Percentiles rank a stretch among this genome's conserved stretches.
phyloP scores from a whole-genome alignment of 2,113 vertebrate species.

The Cebidichthys violaceus region DNA sequence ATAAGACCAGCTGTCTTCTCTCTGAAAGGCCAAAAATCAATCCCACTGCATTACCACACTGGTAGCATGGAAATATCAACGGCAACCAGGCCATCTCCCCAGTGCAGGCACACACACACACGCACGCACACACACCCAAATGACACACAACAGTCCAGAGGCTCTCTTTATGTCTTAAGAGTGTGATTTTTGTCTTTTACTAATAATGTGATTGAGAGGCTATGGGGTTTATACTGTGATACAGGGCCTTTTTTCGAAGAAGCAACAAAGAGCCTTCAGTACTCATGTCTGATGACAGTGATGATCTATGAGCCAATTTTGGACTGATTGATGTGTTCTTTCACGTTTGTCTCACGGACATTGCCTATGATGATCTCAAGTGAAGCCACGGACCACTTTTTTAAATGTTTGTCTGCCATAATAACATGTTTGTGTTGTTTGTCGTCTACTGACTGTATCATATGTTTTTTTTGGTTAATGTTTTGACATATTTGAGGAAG shows the following conservation, averaged over 20 bases:
- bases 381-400: conserved; percentile 56
- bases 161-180: conserved; percentile 45
- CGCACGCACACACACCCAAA: background rate
- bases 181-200: conserved; percentile 41
- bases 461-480: conserved; percentile 11
- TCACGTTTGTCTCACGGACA: conserved; percentile 40
- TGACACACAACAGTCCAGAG: conserved; percentile 4
- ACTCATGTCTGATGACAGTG: conserved; percentile 32
- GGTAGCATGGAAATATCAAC: conserved; percentile 37
- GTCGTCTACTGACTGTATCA: conserved; percentile 37
- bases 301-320: conserved; percentile 41
- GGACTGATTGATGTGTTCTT: conserved; percentile 54
- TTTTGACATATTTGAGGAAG: conserved; percentile 46
- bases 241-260: conserved; percentile 45
- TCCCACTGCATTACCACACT: conserved; percentile 47
- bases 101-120: conserved; percentile 3
- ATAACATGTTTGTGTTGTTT: conserved; percentile 35
- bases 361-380: conserved; percentile 40
- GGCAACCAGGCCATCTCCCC: conserved; percentile 13
- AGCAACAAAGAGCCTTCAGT: conserved; percentile 42
- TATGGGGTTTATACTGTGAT: conserved; percentile 73
- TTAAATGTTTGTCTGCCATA: conserved; percentile 59
- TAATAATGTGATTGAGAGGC: conserved; percentile 67
- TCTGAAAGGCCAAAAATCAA: conserved; percentile 69
- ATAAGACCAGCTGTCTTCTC: conserved; percentile 63